Evolutionary conservation across 2,113 vertebrate genomes (phyloP), one percentile per base, ranked within the genome.

Genomic region (Stigmatopora nigra): DNA sequence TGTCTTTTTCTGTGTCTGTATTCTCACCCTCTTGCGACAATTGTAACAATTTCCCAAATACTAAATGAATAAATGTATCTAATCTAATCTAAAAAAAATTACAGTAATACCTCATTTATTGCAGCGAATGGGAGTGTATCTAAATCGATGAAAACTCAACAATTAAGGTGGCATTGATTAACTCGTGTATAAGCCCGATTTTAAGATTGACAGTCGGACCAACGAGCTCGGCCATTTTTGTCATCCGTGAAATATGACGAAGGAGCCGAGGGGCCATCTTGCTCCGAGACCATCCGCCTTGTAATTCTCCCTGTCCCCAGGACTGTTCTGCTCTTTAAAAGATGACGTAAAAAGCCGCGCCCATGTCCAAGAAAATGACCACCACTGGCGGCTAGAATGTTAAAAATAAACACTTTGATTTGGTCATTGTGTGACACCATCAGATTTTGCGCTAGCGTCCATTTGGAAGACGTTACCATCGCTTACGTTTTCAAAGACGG

Each of bases 401-500:
- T 71, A 61, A 13, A 78, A 69, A 75, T 67, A 74, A 58, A 38
- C 36, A 16, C 71, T 55, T 73, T 65, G 69, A 69, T 80, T 81
- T 72, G 53, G n/a, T 71, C 77, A 70, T 84, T 68, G 61, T 72
- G 44, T 61, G 68, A 62, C 16, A 41, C 63, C 44, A 69, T 76
- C 58, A 78, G 66, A 63, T 12, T 64, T 66, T 8, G 1, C 53
- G 69, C 63, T 61, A 38, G 67, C 55, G 66, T 65, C 80, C 75
- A 86, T 78, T 68, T 16, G 55, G 16, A 48, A 72, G 38, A 17
- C 67, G 59, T 74, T 72, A 47, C 53, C 67, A 81, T 78, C 71
- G 47, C 64, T 63, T 45, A 56, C 72, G 71, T 61, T 52, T 63
- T 77, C 58, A 61, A 76, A 85, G 78, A 82, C 72, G 80, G 72